A percentile compares a stretch with the other conserved stretches of the same genome.
Evolutionary conservation across 2,113 vertebrate species (phyloP).

Genomic region (Cacatua alba): DNA sequence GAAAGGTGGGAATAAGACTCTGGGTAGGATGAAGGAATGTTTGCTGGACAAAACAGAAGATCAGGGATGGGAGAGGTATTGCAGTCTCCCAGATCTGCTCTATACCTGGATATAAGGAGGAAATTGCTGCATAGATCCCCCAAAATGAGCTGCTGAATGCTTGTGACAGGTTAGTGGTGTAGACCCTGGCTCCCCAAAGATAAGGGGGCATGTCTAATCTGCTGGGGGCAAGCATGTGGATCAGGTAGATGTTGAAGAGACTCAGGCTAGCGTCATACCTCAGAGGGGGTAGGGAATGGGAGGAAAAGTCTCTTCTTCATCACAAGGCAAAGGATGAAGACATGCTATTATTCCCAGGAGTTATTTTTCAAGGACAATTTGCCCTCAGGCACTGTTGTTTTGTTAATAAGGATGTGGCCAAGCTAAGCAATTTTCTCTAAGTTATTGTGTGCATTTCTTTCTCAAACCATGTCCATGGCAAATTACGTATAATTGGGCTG

Average conservation of each 20-base stretch:
- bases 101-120: neutral
- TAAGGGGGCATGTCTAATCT: neutral
- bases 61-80: neutral
- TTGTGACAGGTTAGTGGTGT: neutral
- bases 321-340: neutral
- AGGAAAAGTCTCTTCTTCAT: neutral
- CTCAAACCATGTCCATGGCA: conserved; percentile 49
- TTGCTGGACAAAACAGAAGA: neutral
- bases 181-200: neutral
- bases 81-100: neutral
- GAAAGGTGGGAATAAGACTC: neutral
- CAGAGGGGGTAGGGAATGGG: neutral
- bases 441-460: conserved; percentile 37
- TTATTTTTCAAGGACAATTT: conserved; percentile 53
- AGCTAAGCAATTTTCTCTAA: conserved; percentile 62
- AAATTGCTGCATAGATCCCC: neutral
- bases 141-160: neutral
- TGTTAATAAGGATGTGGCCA: conserved; percentile 46
- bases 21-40: neutral
- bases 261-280: neutral
- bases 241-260: neutral
- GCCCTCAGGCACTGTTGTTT: conserved; percentile 3
- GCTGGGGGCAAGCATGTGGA: neutral
- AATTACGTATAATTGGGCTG: conserved; percentile 57
- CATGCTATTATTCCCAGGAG: neutral